These are phyloP conservation scores for Bellardia pandia DNA, from an alignment of 2,888 invertebrate species.

Conservation along the genomic window DNA sequence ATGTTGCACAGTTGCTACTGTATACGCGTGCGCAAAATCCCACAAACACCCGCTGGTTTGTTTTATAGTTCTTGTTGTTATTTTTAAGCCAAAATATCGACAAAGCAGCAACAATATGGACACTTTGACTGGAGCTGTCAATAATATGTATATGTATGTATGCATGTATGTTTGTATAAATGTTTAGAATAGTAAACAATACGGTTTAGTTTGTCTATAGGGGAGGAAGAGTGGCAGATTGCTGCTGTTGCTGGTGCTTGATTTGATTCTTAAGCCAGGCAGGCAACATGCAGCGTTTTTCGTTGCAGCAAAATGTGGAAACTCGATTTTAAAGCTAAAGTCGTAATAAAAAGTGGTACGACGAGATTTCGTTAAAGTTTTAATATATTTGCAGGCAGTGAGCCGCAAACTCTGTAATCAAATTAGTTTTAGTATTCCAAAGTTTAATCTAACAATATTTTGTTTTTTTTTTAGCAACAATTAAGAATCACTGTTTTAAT, in stretches of 20 bases:
- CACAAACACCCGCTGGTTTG: constrained; percentile 72
- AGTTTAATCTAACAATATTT: no score
- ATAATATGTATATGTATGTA: constrained; percentile 37
- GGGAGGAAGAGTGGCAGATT: background rate
- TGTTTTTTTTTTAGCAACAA: background rate
- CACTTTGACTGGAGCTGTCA: constrained; percentile 72
- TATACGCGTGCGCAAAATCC: constrained; percentile 69
- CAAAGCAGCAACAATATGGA: constrained; percentile 62
- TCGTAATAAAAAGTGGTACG: constrained; percentile 73
- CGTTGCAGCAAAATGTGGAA: constrained; percentile 51
- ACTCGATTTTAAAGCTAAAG: constrained; percentile 71
- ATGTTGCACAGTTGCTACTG: constrained; percentile 60
- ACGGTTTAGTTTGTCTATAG: background rate
- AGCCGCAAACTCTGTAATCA: constrained; percentile 21
- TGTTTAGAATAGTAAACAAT: constrained; percentile 56
- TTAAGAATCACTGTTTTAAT: constrained; percentile 30
- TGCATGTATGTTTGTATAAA: no score
- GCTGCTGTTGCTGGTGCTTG: background rate
- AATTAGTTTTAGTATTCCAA: no score
- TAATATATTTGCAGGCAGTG: constrained; percentile 50
- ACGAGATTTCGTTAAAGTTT: constrained; percentile 69
- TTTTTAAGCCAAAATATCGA: constrained; percentile 35
- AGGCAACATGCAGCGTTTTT: constrained; percentile 49
- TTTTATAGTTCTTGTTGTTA: constrained; percentile 7
- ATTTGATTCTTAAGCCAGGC: constrained; percentile 54